A percentile compares a stretch with the other conserved stretches of the same genome.
Evolutionary conservation across 2,113 vertebrate species (phyloP).

Genomic region (Menidia beryllina): DNA sequence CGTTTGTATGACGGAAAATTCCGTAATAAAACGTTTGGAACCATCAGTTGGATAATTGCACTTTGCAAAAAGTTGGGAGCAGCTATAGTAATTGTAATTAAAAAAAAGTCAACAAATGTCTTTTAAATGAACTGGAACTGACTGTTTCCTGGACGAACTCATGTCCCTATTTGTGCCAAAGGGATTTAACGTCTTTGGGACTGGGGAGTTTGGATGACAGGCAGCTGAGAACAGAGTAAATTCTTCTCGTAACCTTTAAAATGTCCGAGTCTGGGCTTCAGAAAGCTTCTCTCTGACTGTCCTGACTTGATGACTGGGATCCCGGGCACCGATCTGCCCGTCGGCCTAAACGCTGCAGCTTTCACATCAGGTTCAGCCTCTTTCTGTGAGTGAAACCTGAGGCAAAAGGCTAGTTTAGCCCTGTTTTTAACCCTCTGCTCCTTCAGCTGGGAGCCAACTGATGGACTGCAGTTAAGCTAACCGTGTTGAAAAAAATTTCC

Average conservation of each 20-base stretch:
- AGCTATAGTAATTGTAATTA: no score
- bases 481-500: no score
- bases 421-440: no score
- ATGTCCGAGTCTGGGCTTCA: constrained; percentile 20
- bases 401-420: not conserved
- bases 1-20: no score
- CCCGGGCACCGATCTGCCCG: constrained; percentile 15
- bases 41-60: no score
- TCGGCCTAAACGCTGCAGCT: constrained; percentile 15
- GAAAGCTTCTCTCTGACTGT: constrained; percentile 27
- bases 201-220: not conserved
- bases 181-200: not conserved
- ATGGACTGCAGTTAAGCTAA: no score
- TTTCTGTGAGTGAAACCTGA: not conserved
- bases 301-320: constrained; percentile 18
- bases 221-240: constrained; percentile 14
- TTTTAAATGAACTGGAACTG: no score
- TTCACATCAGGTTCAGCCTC: not conserved
- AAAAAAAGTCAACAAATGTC: no score
- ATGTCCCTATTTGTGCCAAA: not conserved
- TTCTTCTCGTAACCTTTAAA: constrained; percentile 14
- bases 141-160: no score
- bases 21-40: no score
- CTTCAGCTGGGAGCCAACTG: no score
- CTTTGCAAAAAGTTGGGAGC: no score